Conservation (phyloP, 2,888 invertebrate species). For the Tolmerus cingulatus region DNA sequence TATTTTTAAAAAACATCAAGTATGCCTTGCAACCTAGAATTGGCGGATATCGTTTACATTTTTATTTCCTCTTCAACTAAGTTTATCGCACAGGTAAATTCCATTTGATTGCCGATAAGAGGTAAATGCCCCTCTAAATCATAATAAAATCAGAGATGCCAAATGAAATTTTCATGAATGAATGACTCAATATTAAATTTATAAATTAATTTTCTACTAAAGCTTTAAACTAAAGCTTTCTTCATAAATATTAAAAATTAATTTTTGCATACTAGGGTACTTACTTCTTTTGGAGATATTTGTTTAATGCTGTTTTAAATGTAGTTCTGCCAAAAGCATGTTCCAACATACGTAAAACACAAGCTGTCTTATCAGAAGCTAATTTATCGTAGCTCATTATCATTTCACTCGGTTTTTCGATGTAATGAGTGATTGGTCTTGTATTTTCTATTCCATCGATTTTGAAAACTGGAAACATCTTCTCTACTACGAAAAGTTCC, state of each 20-base stretch:
- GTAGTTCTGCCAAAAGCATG: slow-evolving; percentile 60
- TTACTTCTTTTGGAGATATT: neutral
- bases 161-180: neutral
- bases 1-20: too few relatives aligned
- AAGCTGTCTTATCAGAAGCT: slow-evolving; percentile 66
- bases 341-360: slow-evolving; percentile 69
- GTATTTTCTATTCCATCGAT: slow-evolving; percentile 78
- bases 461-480: slow-evolving; percentile 75
- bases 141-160: neutral
- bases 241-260: neutral
- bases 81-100: neutral
- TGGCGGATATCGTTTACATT: too few relatives aligned
- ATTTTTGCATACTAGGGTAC: neutral
- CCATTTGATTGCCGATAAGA: neutral
- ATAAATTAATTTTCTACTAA: neutral
- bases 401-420: slow-evolving; percentile 68
- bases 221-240: neutral
- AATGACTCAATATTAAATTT: neutral
- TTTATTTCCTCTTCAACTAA: too few relatives aligned
- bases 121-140: neutral
- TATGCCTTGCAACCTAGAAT: too few relatives aligned
- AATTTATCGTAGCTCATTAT: neutral
- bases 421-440: slow-evolving; percentile 82
- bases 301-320: neutral
- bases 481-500: slow-evolving; percentile 77